Evolutionary conservation across 2,888 invertebrate genomes (phyloP), one percentile per base, ranked within the genome.

Genomic region (Crioceris asparagi): DNA sequence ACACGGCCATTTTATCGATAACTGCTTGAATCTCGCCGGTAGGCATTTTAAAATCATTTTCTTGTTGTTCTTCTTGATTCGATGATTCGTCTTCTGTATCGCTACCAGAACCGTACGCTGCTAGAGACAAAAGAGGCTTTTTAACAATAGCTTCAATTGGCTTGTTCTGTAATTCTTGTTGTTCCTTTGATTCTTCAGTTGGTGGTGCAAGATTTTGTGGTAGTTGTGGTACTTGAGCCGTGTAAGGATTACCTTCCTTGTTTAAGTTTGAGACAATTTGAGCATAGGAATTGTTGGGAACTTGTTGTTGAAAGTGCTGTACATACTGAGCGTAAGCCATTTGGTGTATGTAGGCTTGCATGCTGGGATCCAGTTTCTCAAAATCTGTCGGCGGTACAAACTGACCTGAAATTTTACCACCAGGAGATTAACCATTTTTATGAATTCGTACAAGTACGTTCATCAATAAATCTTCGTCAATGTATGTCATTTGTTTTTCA

Each of bases 1-100:
- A 96, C 45, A 82, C 79, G 1, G 97, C 96, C 79, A 97, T 93
- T 65, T 94, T 93, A 63, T 94, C 92, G 39, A 98, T 85, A 6
- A 97, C 85, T 14, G 84, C 72, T 56, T 83, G 81, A 1, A 85
- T 69, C 51, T 90, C 90, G 3, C 82, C 79, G 0, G 90, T 82
- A 1, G 94, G 94, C 2, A 73, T 65, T 7, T 70, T 73, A 38
- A 30, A 48, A 35, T 32, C 40, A 33, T 7, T 37, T 17, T 43
- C 35, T 10, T 38, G 38, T 14, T 49, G 44, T 15, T 50, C 45
- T 4, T 40, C 29, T 17, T 46, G 41, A 12, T 48, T 48, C 17
- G 50, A 45, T 40, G 45, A 14, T 59, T 60, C 29, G 7, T 30
- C 30, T 15, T 30, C 30, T 2, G 30, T 16, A 17, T 59, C 61